A percentile compares a stretch with the other conserved stretches of the same genome.
phyloP scores from a whole-genome alignment of 2,888 invertebrate species.

The Venustoraphidia nigricollis region DNA sequence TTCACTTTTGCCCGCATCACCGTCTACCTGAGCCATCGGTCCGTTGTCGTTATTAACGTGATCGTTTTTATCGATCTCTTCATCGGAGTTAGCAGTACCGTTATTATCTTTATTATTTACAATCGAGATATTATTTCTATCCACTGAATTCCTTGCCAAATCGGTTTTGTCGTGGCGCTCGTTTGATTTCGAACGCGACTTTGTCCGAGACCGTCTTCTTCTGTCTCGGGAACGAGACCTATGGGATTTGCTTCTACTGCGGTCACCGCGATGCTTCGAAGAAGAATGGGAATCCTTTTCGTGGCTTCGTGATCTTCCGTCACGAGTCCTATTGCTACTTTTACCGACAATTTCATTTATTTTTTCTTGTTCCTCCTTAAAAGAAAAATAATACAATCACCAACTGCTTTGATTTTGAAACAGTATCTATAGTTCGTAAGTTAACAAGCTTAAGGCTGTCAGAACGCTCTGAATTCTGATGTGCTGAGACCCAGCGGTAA shows the following conservation, averaged over 20 bases:
- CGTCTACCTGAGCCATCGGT: slow-evolving; percentile 7
- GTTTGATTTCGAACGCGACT: slow-evolving; percentile 11
- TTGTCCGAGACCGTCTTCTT: slow-evolving; percentile 15
- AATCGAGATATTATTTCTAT: too few species aligned
- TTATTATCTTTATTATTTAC: slow-evolving; percentile 23
- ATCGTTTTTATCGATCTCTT: slow-evolving; percentile 17
- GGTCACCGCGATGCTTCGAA: slow-evolving; percentile 8
- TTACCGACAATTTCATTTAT: slow-evolving; percentile 28
- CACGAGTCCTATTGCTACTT: slow-evolving; percentile 5
- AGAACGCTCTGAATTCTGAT: too few species aligned
- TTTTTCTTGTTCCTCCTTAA: slow-evolving; percentile 62
- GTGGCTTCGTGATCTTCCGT: slow-evolving; percentile 6
- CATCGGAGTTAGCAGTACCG: slow-evolving; percentile 24
- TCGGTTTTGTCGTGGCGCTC: too few species aligned
- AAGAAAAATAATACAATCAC: slow-evolving; percentile 10
- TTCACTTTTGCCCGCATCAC: neutral
- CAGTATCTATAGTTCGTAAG: slow-evolving; percentile 1
- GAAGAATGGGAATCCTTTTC: slow-evolving; percentile 9
- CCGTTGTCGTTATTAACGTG: slow-evolving; percentile 18
- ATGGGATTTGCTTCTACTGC: slow-evolving; percentile 17
- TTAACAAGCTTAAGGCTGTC: neutral
- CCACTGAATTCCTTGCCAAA: too few species aligned
- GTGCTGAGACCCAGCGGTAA: too few species aligned
- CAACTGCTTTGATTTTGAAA: neutral
- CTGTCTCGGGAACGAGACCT: slow-evolving; percentile 13